phyloP scores from a whole-genome alignment of 1,140 invertebrate genomes.

The Neotoxoptera formosana region DNA sequence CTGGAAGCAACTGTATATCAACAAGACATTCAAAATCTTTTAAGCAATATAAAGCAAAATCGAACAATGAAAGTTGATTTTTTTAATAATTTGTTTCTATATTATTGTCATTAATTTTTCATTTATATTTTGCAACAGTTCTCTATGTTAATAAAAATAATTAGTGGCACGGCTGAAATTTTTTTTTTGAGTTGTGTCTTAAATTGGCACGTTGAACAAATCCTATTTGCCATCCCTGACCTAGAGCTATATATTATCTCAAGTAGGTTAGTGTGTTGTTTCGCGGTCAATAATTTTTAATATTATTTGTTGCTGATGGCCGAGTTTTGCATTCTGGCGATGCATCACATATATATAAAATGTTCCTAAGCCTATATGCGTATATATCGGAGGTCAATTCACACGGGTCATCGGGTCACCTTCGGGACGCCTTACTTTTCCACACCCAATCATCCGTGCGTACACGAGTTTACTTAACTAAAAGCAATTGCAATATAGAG shows the following conservation, averaged over 20 bases:
- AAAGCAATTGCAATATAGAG: constrained; percentile 7
- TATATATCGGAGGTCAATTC: not conserved
- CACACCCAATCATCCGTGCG: not conserved
- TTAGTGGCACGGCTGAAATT: no score
- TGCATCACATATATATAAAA: not conserved
- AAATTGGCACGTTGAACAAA: no score
- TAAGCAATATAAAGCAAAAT: no score
- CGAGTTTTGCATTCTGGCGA: not conserved
- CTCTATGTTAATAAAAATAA: no score
- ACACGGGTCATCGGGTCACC: not conserved
- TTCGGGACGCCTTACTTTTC: not conserved
- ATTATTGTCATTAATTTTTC: no score
- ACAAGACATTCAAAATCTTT: no score
- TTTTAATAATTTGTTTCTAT: no score
- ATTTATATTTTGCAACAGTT: no score
- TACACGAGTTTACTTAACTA: not conserved
- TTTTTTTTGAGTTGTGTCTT: no score
- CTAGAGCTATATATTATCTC: not conserved
- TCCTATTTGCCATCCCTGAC: no score
- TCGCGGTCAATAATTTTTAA: not conserved
- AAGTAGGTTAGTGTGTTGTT: not conserved
- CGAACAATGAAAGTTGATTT: no score
- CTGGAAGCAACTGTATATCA: no score
- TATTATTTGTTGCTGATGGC: not conserved
- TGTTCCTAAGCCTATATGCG: not conserved